Base-by-base conservation (phyloP, 2,797 vertebrate species). In the Rhabdomys pumilio region DNA sequence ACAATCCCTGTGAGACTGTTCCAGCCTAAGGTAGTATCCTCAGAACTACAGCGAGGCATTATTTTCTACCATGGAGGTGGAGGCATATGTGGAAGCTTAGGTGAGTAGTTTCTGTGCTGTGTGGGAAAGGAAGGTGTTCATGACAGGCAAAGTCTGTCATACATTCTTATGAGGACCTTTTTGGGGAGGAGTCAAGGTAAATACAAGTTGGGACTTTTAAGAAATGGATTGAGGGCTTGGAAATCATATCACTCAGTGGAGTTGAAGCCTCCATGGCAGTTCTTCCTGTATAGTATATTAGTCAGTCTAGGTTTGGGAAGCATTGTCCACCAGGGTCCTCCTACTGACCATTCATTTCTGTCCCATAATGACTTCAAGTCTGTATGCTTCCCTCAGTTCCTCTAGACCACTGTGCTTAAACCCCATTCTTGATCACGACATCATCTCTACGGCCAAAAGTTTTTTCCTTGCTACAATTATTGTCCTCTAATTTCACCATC, bases 1-100 rank as follows among this genome's bases (percentile, higher is more conserved):
- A 98, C 97, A 2, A 98, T 99, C 11, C 98, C 99, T 0, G 98
- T 99, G 81, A 98, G 99, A 90, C 97, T 99, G 53, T 99, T 99
- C 84, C 98, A 98, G 96, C 98, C 99, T 2, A 99, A 89, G 26
- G 31, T 80, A 1, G 84, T 89, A 29, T 96, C 98, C 79, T 69
- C 96, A 24, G 1, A 97, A 97, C 85, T 96, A 98, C 13, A 0
- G n/a, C 0, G 83, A 96, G 98, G 94, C 84, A 79, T 91, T 69
- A 57, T 94, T 47, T 94, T 98, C 95, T 98, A 99, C 97, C 99
- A 99, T 0, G 99, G 99, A 83, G 99, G 99, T 69, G 99, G 98
- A 0, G 98, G 98, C 96, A 96, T 99, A 26, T 79, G 98, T 0
- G 98, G 99, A 34, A 99, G 98, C 91, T 98, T 99, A 88, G 98